Conservation (phyloP, 2,888 invertebrate genomes). For the Esperia sulphurella region DNA sequence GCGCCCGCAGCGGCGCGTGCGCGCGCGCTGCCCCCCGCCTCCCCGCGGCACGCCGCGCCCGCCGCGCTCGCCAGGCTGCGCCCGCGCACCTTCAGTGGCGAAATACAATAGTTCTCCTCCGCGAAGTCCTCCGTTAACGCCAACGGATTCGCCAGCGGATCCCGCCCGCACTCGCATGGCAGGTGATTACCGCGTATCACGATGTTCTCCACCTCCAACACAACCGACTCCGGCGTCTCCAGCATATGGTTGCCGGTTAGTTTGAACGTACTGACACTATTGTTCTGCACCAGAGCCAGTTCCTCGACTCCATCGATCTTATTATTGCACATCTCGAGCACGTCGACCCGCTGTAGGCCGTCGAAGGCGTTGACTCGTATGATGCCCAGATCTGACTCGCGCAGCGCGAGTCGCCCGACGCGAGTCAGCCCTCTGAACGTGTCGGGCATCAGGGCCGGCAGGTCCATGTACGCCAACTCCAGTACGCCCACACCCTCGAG, state of each 20-base stretch:
- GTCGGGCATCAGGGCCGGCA: slow-evolving; percentile 83
- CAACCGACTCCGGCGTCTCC: slow-evolving; percentile 86
- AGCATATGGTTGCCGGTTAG: slow-evolving; percentile 91
- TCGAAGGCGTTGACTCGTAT: slow-evolving; percentile 87
- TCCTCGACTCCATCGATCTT: slow-evolving; percentile 91
- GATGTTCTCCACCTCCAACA: slow-evolving; percentile 85
- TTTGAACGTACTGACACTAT: slow-evolving; percentile 84
- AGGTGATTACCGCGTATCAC: slow-evolving; percentile 89
- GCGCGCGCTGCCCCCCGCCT: slow-evolving; percentile 57
- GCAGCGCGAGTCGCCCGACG: slow-evolving; percentile 86
- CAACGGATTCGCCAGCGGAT: slow-evolving; percentile 86
- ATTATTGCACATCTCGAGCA: slow-evolving; percentile 88
- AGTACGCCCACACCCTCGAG: slow-evolving; percentile 90
- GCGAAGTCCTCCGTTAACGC: slow-evolving; percentile 84
- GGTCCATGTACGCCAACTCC: slow-evolving; percentile 91
- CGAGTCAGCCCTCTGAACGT: slow-evolving; percentile 89
- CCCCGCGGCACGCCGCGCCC: slow-evolving; percentile 60
- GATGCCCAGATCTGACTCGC: slow-evolving; percentile 90
- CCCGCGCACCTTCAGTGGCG: slow-evolving; percentile 90
- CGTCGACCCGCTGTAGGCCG: slow-evolving; percentile 85
- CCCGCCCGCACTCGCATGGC: slow-evolving; percentile 92
- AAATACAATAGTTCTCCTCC: slow-evolving; percentile 90
- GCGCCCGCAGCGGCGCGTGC: slow-evolving; percentile 49
- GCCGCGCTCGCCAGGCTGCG: slow-evolving; percentile 82
- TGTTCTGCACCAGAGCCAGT: slow-evolving; percentile 84